phyloP scores from a whole-genome alignment of 2,888 invertebrate genomes.

The Synanthedon tipuliformis region DNA sequence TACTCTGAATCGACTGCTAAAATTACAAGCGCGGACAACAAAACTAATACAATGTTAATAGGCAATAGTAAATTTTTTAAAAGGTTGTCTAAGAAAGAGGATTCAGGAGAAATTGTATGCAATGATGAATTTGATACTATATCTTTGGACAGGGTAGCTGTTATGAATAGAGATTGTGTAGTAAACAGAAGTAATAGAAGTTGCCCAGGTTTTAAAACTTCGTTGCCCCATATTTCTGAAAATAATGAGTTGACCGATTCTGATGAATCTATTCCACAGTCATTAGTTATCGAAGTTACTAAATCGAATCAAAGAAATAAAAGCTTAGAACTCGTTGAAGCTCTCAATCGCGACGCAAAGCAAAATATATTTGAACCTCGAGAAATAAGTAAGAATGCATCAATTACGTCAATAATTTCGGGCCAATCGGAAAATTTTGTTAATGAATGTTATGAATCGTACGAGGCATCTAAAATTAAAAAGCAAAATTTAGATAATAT shows the following conservation, averaged over 20 bases:
- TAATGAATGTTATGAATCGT: slow-evolving; percentile 60
- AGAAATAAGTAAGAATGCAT: slow-evolving; percentile 22
- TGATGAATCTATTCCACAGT: slow-evolving; percentile 35
- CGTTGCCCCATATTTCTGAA: slow-evolving; percentile 60
- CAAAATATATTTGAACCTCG: slow-evolving; percentile 49
- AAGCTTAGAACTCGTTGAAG: slow-evolving; percentile 23
- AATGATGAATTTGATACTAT: slow-evolving; percentile 64
- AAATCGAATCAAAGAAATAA: slow-evolving; percentile 22
- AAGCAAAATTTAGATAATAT: slow-evolving; percentile 10
- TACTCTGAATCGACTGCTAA: slow-evolving; percentile 45
- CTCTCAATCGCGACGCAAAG: slow-evolving; percentile 33
- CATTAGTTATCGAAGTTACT: slow-evolving; percentile 27
- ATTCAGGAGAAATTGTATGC: slow-evolving; percentile 55
- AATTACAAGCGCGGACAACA: slow-evolving; percentile 35
- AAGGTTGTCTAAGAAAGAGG: slow-evolving; percentile 56
- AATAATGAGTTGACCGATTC: slow-evolving; percentile 54
- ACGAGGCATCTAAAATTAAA: slow-evolving; percentile 29
- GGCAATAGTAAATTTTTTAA: slow-evolving; percentile 66
- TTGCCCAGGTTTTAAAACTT: slow-evolving; percentile 61
- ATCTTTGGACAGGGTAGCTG: slow-evolving; percentile 54
- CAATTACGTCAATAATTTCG: slow-evolving; percentile 29
- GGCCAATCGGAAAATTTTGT: slow-evolving; percentile 39
- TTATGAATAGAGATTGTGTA: slow-evolving; percentile 52
- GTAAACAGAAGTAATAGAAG: slow-evolving; percentile 61
- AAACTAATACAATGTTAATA: slow-evolving; percentile 46